Base-by-base conservation (phyloP, 1,140 invertebrate species). In the Lamellibrachia luymesi region DNA sequence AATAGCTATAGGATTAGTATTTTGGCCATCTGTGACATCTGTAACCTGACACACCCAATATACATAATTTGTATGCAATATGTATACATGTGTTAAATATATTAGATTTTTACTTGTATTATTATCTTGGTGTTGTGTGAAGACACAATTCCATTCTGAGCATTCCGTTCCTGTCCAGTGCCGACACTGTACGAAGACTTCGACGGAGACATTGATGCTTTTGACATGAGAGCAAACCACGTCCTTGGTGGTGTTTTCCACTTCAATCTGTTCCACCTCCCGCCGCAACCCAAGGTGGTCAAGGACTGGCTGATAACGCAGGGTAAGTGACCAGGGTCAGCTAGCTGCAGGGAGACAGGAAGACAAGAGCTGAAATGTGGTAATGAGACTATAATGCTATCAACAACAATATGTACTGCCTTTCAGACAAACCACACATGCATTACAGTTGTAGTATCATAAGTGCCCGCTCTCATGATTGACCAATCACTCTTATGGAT, bases 191-290 rank as follows among this genome's bases (percentile, higher is more conserved):
- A 94, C 94, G 95, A 96, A 90, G 96, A 96, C 64, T 96, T 96
- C 95, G 96, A 96, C 94, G 96, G 95, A 64, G 96, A 96, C 94
- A 96, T 96, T 50, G 96, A 96, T 94, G 95, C 95, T 2, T 93
- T 96, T 25, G 96, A 96, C 94, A 93, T 96, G 50, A 92, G 96
- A 93, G 95, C 95, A 50, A 95, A 95, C 94, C 91, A 94, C 90
- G 95, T 95, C 51, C 92, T 96, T 4, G 96, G 96, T 50, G 96
- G 96, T 10, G 94, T 96, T 17, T 95, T 96, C 92, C 94, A 95
- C 90, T 95, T 96, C 92, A 95, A 96, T 93, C 94, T 96, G 13
- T 95, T 96, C 92, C n/a, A 95, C 56, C 93, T 96, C 56, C 96
- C 96, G 56, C 96, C 96, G 8, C 96, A 96, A 92, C 96, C 96